Percentiles rank a stretch among this genome's conserved stretches.
Conservation (phyloP, 37 sponge, comb jelly and placozoan species). For the Mnemiopsis leidyi region DNA sequence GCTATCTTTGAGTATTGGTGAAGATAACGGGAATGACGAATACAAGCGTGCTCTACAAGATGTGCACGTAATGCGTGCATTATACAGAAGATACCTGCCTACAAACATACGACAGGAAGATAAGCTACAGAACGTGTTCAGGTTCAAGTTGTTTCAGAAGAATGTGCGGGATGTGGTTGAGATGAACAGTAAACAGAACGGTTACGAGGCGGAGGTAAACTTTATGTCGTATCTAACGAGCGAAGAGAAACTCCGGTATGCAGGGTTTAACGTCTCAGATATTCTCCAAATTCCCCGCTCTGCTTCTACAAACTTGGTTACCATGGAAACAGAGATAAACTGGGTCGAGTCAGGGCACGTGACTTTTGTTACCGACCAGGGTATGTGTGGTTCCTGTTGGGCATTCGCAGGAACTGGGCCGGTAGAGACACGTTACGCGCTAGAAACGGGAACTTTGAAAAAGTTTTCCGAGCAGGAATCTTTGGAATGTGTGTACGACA, state of each 20-base stretch:
- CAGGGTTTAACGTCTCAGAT: neutral
- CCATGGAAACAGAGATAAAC: neutral
- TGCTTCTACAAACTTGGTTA: neutral
- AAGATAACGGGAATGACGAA: neutral
- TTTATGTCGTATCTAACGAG: neutral
- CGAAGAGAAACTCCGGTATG: neutral
- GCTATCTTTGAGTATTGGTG: too few relatives aligned
- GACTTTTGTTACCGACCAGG: neutral
- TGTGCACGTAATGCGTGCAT: neutral
- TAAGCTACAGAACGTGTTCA: neutral
- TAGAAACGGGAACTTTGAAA: neutral
- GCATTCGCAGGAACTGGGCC: conserved; percentile 34
- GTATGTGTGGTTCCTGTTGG: conserved; percentile 10
- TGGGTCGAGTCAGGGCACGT: neutral
- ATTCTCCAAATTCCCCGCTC: neutral
- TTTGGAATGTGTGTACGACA: conserved; percentile 11
- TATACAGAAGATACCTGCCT: neutral
- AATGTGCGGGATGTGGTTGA: neutral
- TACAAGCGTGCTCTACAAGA: neutral
- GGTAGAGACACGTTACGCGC: neutral
- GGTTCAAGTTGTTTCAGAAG: neutral
- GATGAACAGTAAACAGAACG: neutral
- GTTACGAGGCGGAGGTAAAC: neutral
- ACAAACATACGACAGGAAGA: neutral
- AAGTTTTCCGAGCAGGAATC: conserved; percentile 34